Conservation (phyloP, 2,888 invertebrate species). For the Galerucella nymphaeae region DNA sequence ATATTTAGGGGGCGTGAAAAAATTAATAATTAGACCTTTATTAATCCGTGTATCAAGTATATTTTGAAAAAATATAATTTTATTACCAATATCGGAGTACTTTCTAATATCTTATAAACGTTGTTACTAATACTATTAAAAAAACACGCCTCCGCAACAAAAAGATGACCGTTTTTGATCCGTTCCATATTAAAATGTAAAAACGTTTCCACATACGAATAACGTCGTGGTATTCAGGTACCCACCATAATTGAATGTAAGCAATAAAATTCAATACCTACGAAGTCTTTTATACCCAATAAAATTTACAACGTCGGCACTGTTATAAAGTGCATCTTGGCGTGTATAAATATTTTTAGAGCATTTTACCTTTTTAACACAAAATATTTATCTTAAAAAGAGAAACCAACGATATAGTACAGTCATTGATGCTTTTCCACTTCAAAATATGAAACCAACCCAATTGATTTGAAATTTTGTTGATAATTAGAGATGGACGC, state of each 20-base stretch:
- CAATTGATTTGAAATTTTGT: too few relatives aligned
- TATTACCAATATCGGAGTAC: background rate
- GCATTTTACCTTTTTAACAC: conserved; percentile 6
- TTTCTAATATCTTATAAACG: background rate
- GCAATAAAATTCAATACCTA: conserved; percentile 10
- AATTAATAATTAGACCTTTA: too few relatives aligned
- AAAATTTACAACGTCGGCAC: conserved; percentile 11
- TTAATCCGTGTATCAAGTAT: background rate
- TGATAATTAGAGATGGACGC: too few relatives aligned
- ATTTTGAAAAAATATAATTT: background rate
- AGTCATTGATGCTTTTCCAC: background rate
- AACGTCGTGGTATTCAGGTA: conserved; percentile 14
- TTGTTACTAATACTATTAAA: background rate
- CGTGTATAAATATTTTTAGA: conserved; percentile 14
- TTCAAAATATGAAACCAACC: too few relatives aligned
- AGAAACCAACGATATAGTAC: background rate
- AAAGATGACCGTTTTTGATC: background rate
- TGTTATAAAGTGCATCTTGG: conserved; percentile 1
- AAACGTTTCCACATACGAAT: background rate
- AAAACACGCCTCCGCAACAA: background rate
- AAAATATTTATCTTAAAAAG: conserved; percentile 12
- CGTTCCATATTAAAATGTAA: conserved; percentile 4
- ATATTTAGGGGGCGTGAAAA: too few relatives aligned
- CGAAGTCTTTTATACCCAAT: conserved; percentile 18
- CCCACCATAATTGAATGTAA: conserved; percentile 5